These are phyloP conservation scores for Lypha dubia DNA, from an alignment of 2,888 invertebrate genomes.

Conservation along the genomic window DNA sequence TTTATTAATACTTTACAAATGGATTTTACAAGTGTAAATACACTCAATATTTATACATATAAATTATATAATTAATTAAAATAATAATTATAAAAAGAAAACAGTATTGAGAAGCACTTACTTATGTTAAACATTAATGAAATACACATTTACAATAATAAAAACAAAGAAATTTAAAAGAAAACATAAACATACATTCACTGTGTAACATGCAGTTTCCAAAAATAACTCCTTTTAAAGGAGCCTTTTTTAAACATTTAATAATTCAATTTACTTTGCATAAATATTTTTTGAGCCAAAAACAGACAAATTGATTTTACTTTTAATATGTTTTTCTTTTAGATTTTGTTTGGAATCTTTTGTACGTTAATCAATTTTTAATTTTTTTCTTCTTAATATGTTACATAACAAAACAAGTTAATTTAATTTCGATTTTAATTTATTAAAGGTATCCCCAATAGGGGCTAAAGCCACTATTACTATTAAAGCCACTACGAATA, in stretches of 20 bases:
- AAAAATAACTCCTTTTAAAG: slow-evolving; percentile 50
- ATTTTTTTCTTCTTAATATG: slow-evolving; percentile 28
- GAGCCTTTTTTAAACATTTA: slow-evolving; percentile 18
- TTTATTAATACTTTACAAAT: slow-evolving; percentile 70
- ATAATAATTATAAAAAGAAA: slow-evolving; percentile 45
- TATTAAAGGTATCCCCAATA: slow-evolving; percentile 86
- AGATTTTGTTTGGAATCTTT: slow-evolving; percentile 16
- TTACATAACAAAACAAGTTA: slow-evolving; percentile 46
- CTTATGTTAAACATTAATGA: slow-evolving; percentile 47
- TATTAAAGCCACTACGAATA: slow-evolving; percentile 89
- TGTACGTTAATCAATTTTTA: slow-evolving; percentile 44
- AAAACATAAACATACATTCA: slow-evolving; percentile 7
- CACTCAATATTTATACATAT: slow-evolving; percentile 53
- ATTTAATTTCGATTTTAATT: slow-evolving; percentile 70
- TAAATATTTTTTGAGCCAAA: slow-evolving; percentile 60
- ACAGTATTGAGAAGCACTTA: slow-evolving; percentile 64
- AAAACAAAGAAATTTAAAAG: slow-evolving; percentile 29
- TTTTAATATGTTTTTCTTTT: slow-evolving; percentile 18
- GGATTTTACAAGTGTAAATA: slow-evolving; percentile 49
- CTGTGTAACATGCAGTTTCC: slow-evolving; percentile 12
- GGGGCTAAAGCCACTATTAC: slow-evolving; percentile 90
- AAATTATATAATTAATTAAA: slow-evolving; percentile 56
- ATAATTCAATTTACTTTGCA: slow-evolving; percentile 27
- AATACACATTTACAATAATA: slow-evolving; percentile 56
- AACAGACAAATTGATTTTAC: background rate